phyloP scores from a whole-genome alignment of 2,797 vertebrate species.

The Pteropus rufus region DNA sequence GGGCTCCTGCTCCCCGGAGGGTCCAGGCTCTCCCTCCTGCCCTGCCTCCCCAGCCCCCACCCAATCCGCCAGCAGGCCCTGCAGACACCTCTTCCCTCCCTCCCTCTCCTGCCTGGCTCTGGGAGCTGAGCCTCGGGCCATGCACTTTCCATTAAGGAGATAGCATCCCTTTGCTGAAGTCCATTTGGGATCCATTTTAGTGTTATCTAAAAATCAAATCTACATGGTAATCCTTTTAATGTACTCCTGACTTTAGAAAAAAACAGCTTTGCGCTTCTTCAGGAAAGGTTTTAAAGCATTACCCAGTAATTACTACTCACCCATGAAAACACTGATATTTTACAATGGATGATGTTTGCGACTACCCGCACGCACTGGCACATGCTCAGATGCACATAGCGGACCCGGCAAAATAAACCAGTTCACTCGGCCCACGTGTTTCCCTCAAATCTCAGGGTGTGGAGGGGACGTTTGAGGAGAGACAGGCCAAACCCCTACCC shows the following conservation, averaged over 20 bases:
- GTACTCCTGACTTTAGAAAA: conserved; percentile 90
- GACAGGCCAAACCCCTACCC: neutral
- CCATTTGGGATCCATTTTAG: conserved; percentile 96
- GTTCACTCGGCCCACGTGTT: neutral
- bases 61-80: neutral
- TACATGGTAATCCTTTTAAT: conserved; percentile 93
- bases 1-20: neutral
- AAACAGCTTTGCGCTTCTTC: conserved; percentile 85
- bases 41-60: neutral
- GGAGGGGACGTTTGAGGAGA: neutral
- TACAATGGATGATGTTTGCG: conserved; percentile 63
- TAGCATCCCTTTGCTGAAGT: conserved; percentile 93
- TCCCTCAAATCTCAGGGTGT: neutral
- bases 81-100: conserved; percentile 49
- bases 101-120: conserved; percentile 42
- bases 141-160: conserved; percentile 96
- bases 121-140: conserved; percentile 90
- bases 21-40: neutral
- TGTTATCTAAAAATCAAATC: conserved; percentile 94
- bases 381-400: neutral
- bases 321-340: conserved; percentile 83
- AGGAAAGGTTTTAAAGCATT: conserved; percentile 89
- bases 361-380: neutral
- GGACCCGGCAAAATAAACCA: neutral
- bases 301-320: conserved; percentile 87